Percentiles rank a stretch among this genome's conserved stretches.
phyloP scores from a whole-genome alignment of 2,113 vertebrate species.

The Salvelinus fontinalis region DNA sequence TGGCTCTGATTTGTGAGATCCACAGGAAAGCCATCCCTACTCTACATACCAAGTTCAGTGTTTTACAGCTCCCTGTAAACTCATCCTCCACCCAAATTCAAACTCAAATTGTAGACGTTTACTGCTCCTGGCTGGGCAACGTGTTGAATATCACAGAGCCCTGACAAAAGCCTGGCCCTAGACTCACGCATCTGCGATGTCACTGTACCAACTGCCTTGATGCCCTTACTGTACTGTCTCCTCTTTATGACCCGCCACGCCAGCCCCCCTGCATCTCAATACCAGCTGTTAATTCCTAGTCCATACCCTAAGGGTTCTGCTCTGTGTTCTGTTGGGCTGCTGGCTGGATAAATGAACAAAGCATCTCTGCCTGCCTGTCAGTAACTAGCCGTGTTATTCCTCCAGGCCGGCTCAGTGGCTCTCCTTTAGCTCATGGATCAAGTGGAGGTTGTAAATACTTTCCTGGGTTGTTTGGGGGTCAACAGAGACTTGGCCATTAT shows the following conservation, averaged over 20 bases:
- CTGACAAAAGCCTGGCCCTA: constrained; percentile 38
- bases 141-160: constrained; percentile 67
- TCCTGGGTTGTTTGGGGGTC: constrained; percentile 65
- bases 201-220: constrained; percentile 39
- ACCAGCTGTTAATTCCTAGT: constrained; percentile 50
- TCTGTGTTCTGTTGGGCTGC: constrained; percentile 14
- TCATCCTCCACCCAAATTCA: constrained; percentile 67
- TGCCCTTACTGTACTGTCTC: constrained; percentile 32
- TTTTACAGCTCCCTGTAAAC: constrained; percentile 71
- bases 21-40: constrained; percentile 40
- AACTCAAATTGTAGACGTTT: constrained; percentile 69
- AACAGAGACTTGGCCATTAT: constrained; percentile 60
- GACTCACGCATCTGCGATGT: constrained; percentile 21
- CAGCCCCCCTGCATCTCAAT: constrained; percentile 42
- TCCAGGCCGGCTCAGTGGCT: background rate
- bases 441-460: constrained; percentile 75
- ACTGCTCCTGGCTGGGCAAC: constrained; percentile 37
- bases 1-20: constrained; percentile 1
- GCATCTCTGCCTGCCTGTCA: constrained; percentile 13
- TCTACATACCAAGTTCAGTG: constrained; percentile 71
- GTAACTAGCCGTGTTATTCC: constrained; percentile 13
- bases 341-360: constrained; percentile 14
- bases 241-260: constrained; percentile 26
- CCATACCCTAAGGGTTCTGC: constrained; percentile 13
- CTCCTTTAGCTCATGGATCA: constrained; percentile 65